Evolutionary conservation across 2,888 invertebrate species (phyloP).

Genomic region (Nemoura dubitans): DNA sequence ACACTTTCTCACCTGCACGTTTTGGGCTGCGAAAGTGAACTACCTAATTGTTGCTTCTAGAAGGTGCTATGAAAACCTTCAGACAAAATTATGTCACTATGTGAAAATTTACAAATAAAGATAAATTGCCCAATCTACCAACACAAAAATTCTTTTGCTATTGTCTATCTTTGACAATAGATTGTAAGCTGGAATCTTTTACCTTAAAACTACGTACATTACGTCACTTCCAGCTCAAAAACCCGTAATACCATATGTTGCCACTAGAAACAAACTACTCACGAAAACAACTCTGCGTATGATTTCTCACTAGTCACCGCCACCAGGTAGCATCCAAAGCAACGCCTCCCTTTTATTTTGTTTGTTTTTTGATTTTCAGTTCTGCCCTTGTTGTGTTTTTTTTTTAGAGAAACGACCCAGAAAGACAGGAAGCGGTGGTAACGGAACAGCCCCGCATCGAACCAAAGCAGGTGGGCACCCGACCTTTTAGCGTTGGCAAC

Average conservation of each 20-base stretch:
- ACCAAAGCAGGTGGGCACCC: slow-evolving; percentile 48
- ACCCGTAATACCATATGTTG: too few species aligned
- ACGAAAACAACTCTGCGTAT: background rate
- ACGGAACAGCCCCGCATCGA: slow-evolving; percentile 57
- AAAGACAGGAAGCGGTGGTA: slow-evolving; percentile 57
- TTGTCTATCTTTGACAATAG: too few species aligned
- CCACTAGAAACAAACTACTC: too few species aligned
- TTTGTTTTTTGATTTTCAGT: slow-evolving; percentile 48
- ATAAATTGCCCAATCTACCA: too few species aligned
- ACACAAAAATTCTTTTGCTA: too few species aligned
- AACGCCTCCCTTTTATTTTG: slow-evolving; percentile 1
- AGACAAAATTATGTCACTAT: too few species aligned
- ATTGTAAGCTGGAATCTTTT: too few species aligned
- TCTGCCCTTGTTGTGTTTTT: slow-evolving; percentile 50
- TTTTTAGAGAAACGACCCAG: slow-evolving; percentile 51
- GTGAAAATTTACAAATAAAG: too few species aligned
- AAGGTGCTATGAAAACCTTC: too few species aligned
- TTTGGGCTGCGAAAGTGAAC: background rate
- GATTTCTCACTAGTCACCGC: background rate
- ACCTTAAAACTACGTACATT: too few species aligned
- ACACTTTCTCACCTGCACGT: background rate
- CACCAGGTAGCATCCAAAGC: background rate
- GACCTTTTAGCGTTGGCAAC: background rate
- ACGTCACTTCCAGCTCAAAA: too few species aligned
- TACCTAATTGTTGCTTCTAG: too few species aligned